Conservation (phyloP, 1,140 invertebrate genomes). For the Hyles vespertilio region DNA sequence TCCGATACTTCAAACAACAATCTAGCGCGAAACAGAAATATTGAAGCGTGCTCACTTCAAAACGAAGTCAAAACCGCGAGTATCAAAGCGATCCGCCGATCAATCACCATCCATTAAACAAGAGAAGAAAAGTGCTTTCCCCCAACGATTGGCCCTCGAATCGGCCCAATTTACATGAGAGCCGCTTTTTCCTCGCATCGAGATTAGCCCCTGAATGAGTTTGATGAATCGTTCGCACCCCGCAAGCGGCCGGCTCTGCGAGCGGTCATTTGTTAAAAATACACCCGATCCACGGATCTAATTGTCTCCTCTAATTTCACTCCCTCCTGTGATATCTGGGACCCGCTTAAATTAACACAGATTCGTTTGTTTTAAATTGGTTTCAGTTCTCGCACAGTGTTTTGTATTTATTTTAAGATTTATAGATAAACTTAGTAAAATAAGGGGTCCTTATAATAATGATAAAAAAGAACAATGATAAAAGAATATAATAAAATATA, state of each 20-base stretch:
- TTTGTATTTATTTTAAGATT: too few species aligned
- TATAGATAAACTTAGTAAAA: too few species aligned
- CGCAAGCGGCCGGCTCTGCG: constrained; percentile 37
- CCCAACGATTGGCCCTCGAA: constrained; percentile 69
- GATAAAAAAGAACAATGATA: constrained; percentile 20
- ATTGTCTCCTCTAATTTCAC: constrained; percentile 75
- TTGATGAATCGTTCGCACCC: constrained; percentile 71
- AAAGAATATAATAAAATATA: constrained; percentile 20
- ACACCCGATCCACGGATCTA: constrained; percentile 72
- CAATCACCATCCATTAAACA: constrained; percentile 76
- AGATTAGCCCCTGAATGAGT: constrained; percentile 74
- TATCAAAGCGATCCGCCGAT: constrained; percentile 68
- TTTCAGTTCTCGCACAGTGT: too few species aligned
- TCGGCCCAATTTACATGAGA: constrained; percentile 75
- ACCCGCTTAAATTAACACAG: constrained; percentile 46
- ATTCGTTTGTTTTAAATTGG: constrained; percentile 16
- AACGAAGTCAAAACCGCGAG: constrained; percentile 68
- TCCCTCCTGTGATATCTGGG: constrained; percentile 63
- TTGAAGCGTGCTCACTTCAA: constrained; percentile 53
- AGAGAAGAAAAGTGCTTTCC: constrained; percentile 73
- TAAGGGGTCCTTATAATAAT: neutral
- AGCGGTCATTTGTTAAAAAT: constrained; percentile 75
- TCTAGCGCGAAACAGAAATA: constrained; percentile 21
- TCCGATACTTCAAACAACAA: constrained; percentile 6
- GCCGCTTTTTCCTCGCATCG: constrained; percentile 73